Evolutionary conservation across 2,113 vertebrate genomes (phyloP).

Genomic region (Corythoichthys haematopterus): DNA sequence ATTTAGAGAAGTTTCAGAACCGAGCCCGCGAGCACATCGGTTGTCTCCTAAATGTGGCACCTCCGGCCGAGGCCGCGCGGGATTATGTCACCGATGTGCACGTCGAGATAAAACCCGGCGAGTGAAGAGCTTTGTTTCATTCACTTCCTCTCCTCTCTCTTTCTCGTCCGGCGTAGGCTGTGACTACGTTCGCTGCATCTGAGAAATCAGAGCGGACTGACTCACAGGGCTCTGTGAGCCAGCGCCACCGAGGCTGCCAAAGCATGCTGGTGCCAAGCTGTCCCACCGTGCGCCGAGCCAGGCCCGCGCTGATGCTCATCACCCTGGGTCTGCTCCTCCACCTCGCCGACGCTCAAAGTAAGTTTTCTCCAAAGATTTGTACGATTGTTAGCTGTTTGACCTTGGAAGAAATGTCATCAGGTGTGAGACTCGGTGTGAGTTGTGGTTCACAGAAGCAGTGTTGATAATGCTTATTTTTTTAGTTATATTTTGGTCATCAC

Average conservation of each 20-base stretch:
- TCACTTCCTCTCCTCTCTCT: constrained; percentile 48
- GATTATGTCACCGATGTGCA: constrained; percentile 71
- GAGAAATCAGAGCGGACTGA: constrained; percentile 80
- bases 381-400: too few relatives aligned
- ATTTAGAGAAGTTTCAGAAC: constrained; percentile 72
- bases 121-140: constrained; percentile 73
- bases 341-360: constrained; percentile 86
- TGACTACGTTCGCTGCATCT: constrained; percentile 82
- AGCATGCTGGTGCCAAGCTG: constrained; percentile 84
- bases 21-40: constrained; percentile 68
- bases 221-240: constrained; percentile 79
- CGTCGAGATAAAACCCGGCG: constrained; percentile 63
- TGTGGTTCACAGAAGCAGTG: too few relatives aligned
- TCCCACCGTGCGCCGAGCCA: constrained; percentile 82
- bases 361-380: constrained; percentile 46
- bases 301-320: constrained; percentile 78
- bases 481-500: too few relatives aligned
- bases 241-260: constrained; percentile 80
- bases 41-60: constrained; percentile 65
- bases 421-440: too few relatives aligned
- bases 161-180: constrained; percentile 75
- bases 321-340: constrained; percentile 77
- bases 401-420: too few relatives aligned
- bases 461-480: too few relatives aligned
- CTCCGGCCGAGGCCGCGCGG: constrained; percentile 63